phyloP scores from a whole-genome alignment of 2,113 vertebrate genomes.

The Amphilophus citrinellus region DNA sequence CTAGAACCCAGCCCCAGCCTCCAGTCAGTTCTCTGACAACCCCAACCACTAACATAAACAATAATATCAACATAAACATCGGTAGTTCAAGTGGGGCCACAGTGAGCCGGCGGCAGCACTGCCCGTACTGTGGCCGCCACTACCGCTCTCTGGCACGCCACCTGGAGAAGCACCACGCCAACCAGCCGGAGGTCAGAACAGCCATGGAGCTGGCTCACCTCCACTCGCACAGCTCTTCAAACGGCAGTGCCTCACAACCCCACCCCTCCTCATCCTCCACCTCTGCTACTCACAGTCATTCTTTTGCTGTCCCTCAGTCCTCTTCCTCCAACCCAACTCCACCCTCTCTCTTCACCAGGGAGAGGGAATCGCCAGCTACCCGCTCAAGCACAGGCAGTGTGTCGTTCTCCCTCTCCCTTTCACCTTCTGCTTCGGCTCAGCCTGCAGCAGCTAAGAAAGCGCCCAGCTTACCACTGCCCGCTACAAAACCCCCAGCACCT shows the following conservation, averaged over 20 bases:
- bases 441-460: conserved; percentile 56
- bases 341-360: conserved; percentile 75
- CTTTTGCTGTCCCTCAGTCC: conserved; percentile 72
- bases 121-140: conserved; percentile 80
- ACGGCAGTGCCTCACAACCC: conserved; percentile 57
- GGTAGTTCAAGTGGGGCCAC: conserved; percentile 66
- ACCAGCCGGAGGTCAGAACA: conserved; percentile 78
- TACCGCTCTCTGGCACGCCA: conserved; percentile 83
- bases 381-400: conserved; percentile 61
- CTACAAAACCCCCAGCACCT: conserved; percentile 28
- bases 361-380: conserved; percentile 65
- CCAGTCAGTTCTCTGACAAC: conserved; percentile 59
- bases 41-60: conserved; percentile 83
- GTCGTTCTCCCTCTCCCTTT: conserved; percentile 80
- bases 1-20: conserved; percentile 60
- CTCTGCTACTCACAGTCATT: conserved; percentile 60
- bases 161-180: conserved; percentile 82
- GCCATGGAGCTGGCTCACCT: conserved; percentile 82
- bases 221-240: conserved; percentile 59
- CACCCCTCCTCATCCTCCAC: conserved; percentile 57
- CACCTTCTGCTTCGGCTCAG: conserved; percentile 55
- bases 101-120: conserved; percentile 78
- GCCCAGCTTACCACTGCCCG: conserved; percentile 1
- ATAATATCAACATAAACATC: conserved; percentile 85
- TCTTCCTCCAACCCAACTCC: conserved; percentile 63